Percentiles rank a stretch among this genome's conserved stretches.
Conservation (phyloP, 2,888 invertebrate genomes). For the Gerosis bhagava region DNA sequence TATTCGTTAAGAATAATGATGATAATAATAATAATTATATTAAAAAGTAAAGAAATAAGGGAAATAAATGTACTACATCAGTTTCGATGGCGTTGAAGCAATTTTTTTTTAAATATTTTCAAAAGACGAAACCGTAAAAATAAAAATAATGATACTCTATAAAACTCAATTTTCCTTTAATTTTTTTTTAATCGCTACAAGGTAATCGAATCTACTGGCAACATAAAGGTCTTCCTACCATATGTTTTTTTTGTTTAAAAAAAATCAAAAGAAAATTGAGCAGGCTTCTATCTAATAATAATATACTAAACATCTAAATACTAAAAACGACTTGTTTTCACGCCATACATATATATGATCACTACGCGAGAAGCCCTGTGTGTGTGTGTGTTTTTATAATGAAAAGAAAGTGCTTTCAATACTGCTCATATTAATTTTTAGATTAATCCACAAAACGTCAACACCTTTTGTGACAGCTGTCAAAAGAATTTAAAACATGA, state of each 20-base stretch:
- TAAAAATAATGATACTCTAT: constrained; percentile 38
- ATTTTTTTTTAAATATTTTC: constrained; percentile 43
- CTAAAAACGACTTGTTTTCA: constrained; percentile 51
- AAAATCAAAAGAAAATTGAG: constrained; percentile 33
- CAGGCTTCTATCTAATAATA: constrained; percentile 29
- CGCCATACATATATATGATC: constrained; percentile 34
- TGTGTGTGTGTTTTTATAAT: constrained; percentile 30
- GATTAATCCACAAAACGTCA: constrained; percentile 14
- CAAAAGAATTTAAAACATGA: constrained; percentile 4
- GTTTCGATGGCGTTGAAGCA: constrained; percentile 45
- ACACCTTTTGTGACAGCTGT: constrained; percentile 19
- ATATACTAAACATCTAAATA: constrained; percentile 45
- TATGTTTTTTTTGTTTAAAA: constrained; percentile 2
- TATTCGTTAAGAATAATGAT: constrained; percentile 44
- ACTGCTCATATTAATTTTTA: constrained; percentile 25
- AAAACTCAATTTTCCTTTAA: constrained; percentile 41
- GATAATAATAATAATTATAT: constrained; percentile 56
- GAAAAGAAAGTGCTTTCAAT: constrained; percentile 25
- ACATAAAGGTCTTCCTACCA: constrained; percentile 2
- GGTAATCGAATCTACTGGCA: background rate
- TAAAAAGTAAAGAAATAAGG: constrained; percentile 43
- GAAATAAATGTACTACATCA: constrained; percentile 52
- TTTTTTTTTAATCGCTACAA: constrained; percentile 17
- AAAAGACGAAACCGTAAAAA: constrained; percentile 65
- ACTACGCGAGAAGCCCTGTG: constrained; percentile 40